A percentile compares a stretch with the other conserved stretches of the same genome.
phyloP scores from a whole-genome alignment of 1,140 invertebrate species.

The Meloidogyne exigua region DNA sequence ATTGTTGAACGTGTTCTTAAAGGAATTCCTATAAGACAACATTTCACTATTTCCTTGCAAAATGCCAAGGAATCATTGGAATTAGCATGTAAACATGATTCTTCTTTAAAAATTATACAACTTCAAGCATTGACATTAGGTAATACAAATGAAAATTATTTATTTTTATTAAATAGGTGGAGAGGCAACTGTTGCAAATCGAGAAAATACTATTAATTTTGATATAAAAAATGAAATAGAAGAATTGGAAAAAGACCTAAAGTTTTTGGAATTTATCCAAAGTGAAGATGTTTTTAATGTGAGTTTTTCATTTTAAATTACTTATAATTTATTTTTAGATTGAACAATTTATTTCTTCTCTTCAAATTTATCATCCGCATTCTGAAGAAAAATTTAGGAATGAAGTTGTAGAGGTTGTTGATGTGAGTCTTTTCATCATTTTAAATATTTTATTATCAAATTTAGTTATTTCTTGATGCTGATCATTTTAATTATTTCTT shows the following conservation, averaged over 20 bases:
- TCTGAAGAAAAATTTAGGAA: conserved; percentile 65
- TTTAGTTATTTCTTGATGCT: conserved; percentile 49
- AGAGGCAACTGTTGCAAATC: background rate
- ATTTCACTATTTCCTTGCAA: conserved; percentile 56
- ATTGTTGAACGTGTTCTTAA: conserved; percentile 63
- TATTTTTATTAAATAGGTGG: background rate
- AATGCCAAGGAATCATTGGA: conserved; percentile 61
- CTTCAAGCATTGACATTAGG: conserved; percentile 8
- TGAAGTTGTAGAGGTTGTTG: conserved; percentile 50
- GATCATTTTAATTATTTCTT: conserved; percentile 63
- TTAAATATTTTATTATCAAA: background rate
- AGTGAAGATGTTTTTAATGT: conserved; percentile 61
- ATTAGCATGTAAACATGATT: conserved; percentile 50
- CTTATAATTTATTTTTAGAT: conserved; percentile 22
- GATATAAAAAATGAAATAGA: conserved; percentile 60
- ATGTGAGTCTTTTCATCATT: conserved; percentile 32
- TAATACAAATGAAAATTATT: conserved; percentile 13
- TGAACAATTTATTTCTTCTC: conserved; percentile 27
- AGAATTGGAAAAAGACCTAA: conserved; percentile 61
- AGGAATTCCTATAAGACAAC: conserved; percentile 58
- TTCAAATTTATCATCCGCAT: conserved; percentile 58
- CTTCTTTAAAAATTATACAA: conserved; percentile 44
- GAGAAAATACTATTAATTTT: conserved; percentile 41
- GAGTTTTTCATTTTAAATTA: conserved; percentile 46
- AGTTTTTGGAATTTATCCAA: conserved; percentile 60